Base-by-base conservation (phyloP, 2,113 vertebrate species). In the Aphyosemion australe region DNA sequence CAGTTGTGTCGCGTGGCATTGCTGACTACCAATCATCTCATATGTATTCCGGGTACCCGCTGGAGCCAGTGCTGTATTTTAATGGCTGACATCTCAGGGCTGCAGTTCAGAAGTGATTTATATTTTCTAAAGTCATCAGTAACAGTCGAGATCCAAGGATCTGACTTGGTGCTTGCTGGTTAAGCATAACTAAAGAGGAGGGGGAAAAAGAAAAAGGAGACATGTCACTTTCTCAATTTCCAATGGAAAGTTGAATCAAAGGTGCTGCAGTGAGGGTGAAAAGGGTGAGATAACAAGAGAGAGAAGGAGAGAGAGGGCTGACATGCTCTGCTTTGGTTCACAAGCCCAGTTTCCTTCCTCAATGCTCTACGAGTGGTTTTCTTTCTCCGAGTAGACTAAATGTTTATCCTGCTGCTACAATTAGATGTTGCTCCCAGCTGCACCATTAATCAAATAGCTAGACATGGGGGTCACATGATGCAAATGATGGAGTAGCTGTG, bases 361-460 rank as follows among this genome's bases (percentile, higher is more conserved):
- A 49, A 39, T 68, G 78, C 87, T 88, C 88, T 32, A 49, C 85
- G 85, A 86, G 78, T 56, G 73, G 78, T 83, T 82, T 84, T 84
- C 78, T 86, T 82, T 74, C 82, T 75, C 67, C 1, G 57, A 78
- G 66, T n/a, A n/a, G n/a, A n/a, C n/a, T 67, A 64, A 89, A 88
- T 91, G 88, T 90, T 91, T 89, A 88, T 89, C 83, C 89, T 85
- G 84, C 80, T 85, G 87, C 86, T 79, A 88, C 90, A 91, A 91
- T 92, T 90, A 89, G 87, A 88, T 85, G 80, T 78, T 9, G 62
- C 81, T 82, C 87, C 80, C 84, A 68, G 83, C 78, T 73, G 68
- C 65, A 63, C 69, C 87, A 89, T 88, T 88, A 85, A 90, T 91
- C 79, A 88, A 90, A 84, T 75, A 62, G 76, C 56, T 84, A 58